Conservation (phyloP, 2,113 vertebrate species). For the Morphnarchus princeps region DNA sequence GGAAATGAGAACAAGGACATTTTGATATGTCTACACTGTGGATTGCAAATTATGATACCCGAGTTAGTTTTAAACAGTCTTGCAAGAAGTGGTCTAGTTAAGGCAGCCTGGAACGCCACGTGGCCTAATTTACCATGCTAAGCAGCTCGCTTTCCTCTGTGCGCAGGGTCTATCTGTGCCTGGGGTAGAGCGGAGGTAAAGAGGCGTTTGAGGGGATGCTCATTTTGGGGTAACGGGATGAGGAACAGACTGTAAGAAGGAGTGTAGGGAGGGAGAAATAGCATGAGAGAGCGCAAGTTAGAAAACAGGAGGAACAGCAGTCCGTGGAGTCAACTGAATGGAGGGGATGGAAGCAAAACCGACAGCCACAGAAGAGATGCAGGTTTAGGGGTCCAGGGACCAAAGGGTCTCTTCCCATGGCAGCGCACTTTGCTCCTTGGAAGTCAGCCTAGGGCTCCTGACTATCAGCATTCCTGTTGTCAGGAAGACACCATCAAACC, state of each 20-base stretch:
- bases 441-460: not conserved
- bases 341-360: not conserved
- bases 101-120: constrained; percentile 14
- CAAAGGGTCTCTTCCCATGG: not conserved
- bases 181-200: not conserved
- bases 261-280: not conserved
- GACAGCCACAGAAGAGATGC: not conserved
- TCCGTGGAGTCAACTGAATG: not conserved
- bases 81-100: constrained; percentile 57
- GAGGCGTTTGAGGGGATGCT: not conserved
- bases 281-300: not conserved
- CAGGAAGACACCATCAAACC: not conserved
- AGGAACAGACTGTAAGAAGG: not conserved
- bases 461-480: not conserved
- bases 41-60: constrained; percentile 67
- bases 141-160: not conserved
- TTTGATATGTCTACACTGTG: constrained; percentile 69
- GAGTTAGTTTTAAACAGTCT: constrained; percentile 65
- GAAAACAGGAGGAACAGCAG: not conserved
- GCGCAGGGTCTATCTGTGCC: not conserved
- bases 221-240: not conserved
- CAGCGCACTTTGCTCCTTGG: not conserved
- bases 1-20: constrained; percentile 69
- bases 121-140: constrained; percentile 20
- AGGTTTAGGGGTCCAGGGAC: not conserved